Evolutionary conservation across 2,797 vertebrate species (phyloP).

Genomic region (Yasuhikotakia modesta): DNA sequence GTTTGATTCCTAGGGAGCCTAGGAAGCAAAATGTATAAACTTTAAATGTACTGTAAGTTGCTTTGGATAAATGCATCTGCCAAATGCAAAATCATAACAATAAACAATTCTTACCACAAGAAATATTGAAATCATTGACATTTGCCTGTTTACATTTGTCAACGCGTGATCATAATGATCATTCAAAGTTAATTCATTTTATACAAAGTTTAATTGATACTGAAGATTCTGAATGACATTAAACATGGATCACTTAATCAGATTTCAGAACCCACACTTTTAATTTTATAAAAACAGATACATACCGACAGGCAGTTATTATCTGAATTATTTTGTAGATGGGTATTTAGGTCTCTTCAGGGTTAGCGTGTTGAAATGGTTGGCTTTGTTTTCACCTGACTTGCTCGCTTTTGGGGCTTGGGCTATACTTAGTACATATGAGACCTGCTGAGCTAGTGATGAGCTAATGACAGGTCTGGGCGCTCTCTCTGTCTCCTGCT

Average conservation of each 20-base stretch:
- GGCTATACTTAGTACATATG: conserved; percentile 60
- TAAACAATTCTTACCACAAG: no score
- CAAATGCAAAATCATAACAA: no score
- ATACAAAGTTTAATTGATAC: no score
- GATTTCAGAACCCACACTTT: neutral
- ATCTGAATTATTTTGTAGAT: neutral
- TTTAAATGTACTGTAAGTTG: no score
- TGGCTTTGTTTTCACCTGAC: conserved; percentile 51
- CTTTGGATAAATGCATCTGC: no score
- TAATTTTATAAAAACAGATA: neutral
- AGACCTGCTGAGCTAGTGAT: conserved; percentile 73
- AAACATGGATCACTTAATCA: neutral
- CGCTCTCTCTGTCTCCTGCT: conserved; percentile 62
- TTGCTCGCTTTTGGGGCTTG: conserved; percentile 46
- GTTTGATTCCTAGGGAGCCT: no score
- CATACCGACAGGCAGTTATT: neutral
- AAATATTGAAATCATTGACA: no score
- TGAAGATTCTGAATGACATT: neutral
- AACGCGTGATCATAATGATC: no score
- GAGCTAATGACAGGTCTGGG: conserved; percentile 72
- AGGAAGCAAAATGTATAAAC: no score
- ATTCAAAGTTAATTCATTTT: no score
- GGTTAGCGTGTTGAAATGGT: conserved; percentile 12
- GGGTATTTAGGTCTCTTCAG: neutral
- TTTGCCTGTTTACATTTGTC: no score